Percentiles rank a stretch among this genome's conserved stretches.
phyloP scores from a whole-genome alignment of 2,113 vertebrate genomes.

The Lagopus muta region DNA sequence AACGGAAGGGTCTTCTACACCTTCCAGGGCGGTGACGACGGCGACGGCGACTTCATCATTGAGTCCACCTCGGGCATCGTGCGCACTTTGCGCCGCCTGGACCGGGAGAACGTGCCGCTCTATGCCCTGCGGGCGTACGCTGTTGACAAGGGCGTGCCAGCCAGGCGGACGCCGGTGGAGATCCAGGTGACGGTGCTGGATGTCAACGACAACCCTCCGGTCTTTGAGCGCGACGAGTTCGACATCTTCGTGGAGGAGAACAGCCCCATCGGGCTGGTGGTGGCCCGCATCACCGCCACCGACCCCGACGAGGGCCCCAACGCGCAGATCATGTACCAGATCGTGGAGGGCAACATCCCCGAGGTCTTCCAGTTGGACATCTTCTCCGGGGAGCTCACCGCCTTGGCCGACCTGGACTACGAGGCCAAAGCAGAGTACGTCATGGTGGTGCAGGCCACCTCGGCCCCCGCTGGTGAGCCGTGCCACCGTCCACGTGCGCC shows the following conservation, averaged over 20 bases:
- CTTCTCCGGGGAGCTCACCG: slow-evolving; percentile 93
- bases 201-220: slow-evolving; percentile 94
- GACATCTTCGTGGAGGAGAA: slow-evolving; percentile 96
- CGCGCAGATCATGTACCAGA: slow-evolving; percentile 98
- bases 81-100: slow-evolving; percentile 89
- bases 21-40: slow-evolving; percentile 92
- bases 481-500: slow-evolving; percentile 91
- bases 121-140: slow-evolving; percentile 88
- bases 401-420: slow-evolving; percentile 92
- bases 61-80: slow-evolving; percentile 96
- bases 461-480: slow-evolving; percentile 93
- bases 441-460: slow-evolving; percentile 96
- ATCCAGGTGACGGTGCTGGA: slow-evolving; percentile 90
- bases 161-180: slow-evolving; percentile 84
- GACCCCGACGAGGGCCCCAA: slow-evolving; percentile 97
- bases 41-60: slow-evolving; percentile 93
- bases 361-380: slow-evolving; percentile 97
- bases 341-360: slow-evolving; percentile 96
- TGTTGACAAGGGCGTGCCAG: slow-evolving; percentile 90
- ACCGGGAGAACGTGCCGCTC: slow-evolving; percentile 90
- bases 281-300: slow-evolving; percentile 89
- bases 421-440: slow-evolving; percentile 89
- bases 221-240: slow-evolving; percentile 93
- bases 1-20: slow-evolving; percentile 95
- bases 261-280: slow-evolving; percentile 92